Evolutionary conservation across 2,888 invertebrate species (phyloP).

Genomic region (Hoplodrina blanda): DNA sequence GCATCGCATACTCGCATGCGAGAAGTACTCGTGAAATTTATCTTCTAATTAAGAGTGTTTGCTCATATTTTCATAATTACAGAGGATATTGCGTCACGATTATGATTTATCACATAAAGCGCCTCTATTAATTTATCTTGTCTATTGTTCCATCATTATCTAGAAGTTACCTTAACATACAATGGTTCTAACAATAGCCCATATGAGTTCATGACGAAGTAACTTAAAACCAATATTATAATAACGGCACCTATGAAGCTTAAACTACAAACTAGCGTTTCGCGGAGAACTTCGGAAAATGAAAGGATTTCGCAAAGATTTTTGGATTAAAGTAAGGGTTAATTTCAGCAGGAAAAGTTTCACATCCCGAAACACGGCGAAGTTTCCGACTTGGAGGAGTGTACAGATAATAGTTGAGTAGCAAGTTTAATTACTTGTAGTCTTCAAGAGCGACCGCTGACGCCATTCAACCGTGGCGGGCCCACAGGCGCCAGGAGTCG

Average conservation of each 20-base stretch:
- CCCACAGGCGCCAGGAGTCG: conserved; percentile 26
- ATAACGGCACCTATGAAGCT: conserved; percentile 42
- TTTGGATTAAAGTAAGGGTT: conserved; percentile 77
- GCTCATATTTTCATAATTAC: conserved; percentile 70
- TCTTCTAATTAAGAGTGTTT: conserved; percentile 69
- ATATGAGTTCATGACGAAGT: conserved; percentile 6
- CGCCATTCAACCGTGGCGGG: conserved; percentile 14
- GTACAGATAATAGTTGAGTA: conserved; percentile 86
- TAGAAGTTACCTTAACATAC: conserved; percentile 1
- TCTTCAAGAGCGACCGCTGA: conserved; percentile 72
- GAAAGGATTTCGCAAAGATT: conserved; percentile 76
- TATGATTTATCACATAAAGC: conserved; percentile 61
- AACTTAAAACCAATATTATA: conserved; percentile 30
- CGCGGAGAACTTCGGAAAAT: conserved; percentile 66
- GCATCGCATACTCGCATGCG: conserved; percentile 57
- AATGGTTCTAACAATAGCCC: conserved; percentile 23
- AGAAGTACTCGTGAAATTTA: conserved; percentile 64
- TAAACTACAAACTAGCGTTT: conserved; percentile 51
- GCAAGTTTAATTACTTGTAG: conserved; percentile 88
- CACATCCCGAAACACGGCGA: conserved; percentile 79
- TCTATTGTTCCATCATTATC: conserved; percentile 18
- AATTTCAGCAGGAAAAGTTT: conserved; percentile 84
- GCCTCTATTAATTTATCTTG: conserved; percentile 56
- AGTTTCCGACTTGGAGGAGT: conserved; percentile 81
- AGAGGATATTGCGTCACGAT: conserved; percentile 53